Percentiles rank a stretch among this genome's conserved stretches.
These are phyloP conservation scores for Philopedon plagiatum DNA, from an alignment of 2,888 invertebrate genomes.

Conservation along the genomic window DNA sequence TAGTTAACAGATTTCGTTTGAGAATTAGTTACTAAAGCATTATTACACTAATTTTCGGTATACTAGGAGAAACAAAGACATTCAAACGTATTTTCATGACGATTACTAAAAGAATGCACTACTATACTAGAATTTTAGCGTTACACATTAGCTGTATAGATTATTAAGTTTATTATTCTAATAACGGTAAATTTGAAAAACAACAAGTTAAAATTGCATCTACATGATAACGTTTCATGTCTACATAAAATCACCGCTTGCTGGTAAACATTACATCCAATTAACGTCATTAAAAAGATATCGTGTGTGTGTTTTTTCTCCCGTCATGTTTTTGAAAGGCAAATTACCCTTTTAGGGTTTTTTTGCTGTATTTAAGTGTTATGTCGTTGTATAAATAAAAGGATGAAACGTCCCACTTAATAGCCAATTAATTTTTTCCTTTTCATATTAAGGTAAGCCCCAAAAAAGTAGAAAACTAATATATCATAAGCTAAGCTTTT, in stretches of 20 bases:
- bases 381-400: conserved; percentile 43
- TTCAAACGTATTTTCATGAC: too few species aligned
- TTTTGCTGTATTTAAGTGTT: conserved; percentile 47
- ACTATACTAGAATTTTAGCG: too few species aligned
- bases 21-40: too few species aligned
- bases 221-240: conserved; percentile 3
- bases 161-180: not conserved
- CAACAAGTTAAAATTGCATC: conserved; percentile 16
- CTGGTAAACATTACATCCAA: conserved; percentile 41
- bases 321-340: conserved; percentile 39
- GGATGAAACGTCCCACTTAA: conserved; percentile 43
- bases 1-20: not conserved
- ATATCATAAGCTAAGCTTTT: conserved; percentile 19
- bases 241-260: conserved; percentile 35
- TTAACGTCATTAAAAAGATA: conserved; percentile 49
- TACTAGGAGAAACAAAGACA: too few species aligned
- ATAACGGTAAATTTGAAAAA: not conserved
- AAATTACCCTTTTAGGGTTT: conserved; percentile 44
- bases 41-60: too few species aligned
- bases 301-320: conserved; percentile 33
- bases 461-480: conserved; percentile 37
- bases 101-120: too few species aligned
- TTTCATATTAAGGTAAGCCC: conserved; percentile 34
- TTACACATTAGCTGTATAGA: not conserved
- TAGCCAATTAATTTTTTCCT: conserved; percentile 47